phyloP scores from a whole-genome alignment of 1,140 invertebrate genomes.

The Cepaea nemoralis region DNA sequence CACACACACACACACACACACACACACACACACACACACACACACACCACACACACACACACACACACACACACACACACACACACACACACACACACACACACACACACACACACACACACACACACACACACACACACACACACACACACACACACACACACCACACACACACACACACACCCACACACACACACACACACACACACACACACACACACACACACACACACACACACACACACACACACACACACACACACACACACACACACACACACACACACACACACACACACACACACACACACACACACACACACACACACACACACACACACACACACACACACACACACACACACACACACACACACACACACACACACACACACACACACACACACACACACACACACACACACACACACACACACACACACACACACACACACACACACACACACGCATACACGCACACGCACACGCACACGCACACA shows the following conservation, averaged over 20 bases:
- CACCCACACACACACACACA: too few species aligned
- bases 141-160: too few species aligned
- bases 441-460: conserved; percentile 9
- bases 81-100: neutral
- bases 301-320: neutral
- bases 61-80: conserved; percentile 9
- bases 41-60: too few species aligned
- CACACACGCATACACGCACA: conserved; percentile 9
- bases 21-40: too few species aligned
- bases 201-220: neutral
- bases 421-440: conserved; percentile 9
- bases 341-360: conserved; percentile 9
- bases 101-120: neutral
- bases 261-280: neutral
- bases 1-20: conserved; percentile 9
- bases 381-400: conserved; percentile 9
- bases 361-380: conserved; percentile 9
- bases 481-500: conserved; percentile 8
- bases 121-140: neutral
- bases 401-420: conserved; percentile 9
- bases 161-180: too few species aligned
- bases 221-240: neutral
- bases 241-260: neutral
- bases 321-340: conserved; percentile 9
- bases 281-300: neutral